These are phyloP conservation scores for Triplophysa yarkandensis DNA, from an alignment of 2,797 vertebrate species.

Conservation along the genomic window DNA sequence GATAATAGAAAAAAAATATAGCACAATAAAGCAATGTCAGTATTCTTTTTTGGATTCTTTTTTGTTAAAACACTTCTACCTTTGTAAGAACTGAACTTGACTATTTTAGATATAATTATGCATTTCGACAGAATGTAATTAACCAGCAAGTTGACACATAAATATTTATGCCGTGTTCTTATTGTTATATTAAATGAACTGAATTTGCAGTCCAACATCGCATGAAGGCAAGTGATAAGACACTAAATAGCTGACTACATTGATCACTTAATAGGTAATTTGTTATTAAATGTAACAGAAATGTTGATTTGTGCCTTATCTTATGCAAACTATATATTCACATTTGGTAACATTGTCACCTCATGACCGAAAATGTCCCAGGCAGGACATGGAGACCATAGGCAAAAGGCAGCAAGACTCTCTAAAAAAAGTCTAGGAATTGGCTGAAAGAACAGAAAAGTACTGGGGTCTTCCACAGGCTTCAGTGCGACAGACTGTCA, in stretches of 20 bases:
- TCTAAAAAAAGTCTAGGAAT: too few species aligned
- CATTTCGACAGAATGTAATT: slow-evolving; percentile 25
- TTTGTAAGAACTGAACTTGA: not conserved
- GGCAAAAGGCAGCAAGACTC: too few species aligned
- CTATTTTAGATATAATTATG: slow-evolving; percentile 4
- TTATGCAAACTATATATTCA: not conserved
- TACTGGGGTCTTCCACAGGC: too few species aligned
- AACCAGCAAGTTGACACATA: not conserved
- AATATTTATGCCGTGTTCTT: too few species aligned
- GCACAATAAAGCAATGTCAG: too few species aligned
- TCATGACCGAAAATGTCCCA: too few species aligned
- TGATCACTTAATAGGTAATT: not conserved
- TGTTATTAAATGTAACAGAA: slow-evolving; percentile 12
- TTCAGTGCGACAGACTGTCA: not conserved
- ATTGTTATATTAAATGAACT: slow-evolving; percentile 7
- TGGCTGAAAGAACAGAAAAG: too few species aligned
- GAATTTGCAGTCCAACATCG: not conserved
- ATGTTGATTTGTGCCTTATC: not conserved
- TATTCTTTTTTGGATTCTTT: too few species aligned
- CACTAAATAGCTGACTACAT: slow-evolving; percentile 15
- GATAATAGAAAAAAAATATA: too few species aligned
- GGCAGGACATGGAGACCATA: too few species aligned
- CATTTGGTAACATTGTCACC: slow-evolving; percentile 2
- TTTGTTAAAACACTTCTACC: not conserved
- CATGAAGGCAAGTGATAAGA: slow-evolving; percentile 23